phyloP scores from a whole-genome alignment of 2,888 invertebrate genomes.

The Apomyelois bistriatella region DNA sequence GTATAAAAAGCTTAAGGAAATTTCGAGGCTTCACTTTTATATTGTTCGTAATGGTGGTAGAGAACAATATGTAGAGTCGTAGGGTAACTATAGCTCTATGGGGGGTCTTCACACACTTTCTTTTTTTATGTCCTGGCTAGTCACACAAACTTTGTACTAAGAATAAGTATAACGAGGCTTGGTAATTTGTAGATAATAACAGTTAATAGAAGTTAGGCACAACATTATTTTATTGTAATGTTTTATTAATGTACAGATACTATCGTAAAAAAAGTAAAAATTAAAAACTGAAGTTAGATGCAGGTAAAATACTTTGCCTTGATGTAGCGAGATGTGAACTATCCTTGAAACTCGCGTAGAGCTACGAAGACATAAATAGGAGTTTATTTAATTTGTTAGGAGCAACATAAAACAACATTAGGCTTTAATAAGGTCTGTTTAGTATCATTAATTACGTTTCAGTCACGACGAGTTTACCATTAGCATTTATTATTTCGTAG shows the following conservation, averaged over 20 bases:
- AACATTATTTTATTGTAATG: too few species aligned
- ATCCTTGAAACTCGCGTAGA: conserved; percentile 12
- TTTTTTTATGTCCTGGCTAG: too few species aligned
- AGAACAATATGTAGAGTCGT: too few species aligned
- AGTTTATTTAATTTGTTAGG: conserved; percentile 48
- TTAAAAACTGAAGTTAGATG: not conserved
- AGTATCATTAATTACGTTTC: conserved; percentile 58
- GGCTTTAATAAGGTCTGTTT: conserved; percentile 53
- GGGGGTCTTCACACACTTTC: too few species aligned
- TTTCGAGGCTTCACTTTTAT: not conserved
- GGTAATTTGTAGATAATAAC: too few species aligned
- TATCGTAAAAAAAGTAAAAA: too few species aligned
- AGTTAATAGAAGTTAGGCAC: too few species aligned
- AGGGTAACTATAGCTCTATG: too few species aligned
- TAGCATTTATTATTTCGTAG: conserved; percentile 51
- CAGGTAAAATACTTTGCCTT: not conserved
- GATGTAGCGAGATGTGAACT: not conserved
- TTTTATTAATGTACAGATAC: too few species aligned
- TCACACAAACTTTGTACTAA: too few species aligned
- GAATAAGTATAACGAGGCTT: too few species aligned
- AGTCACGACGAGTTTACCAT: conserved; percentile 43
- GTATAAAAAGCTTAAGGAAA: conserved; percentile 41
- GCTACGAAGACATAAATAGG: conserved; percentile 27
- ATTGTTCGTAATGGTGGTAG: not conserved
- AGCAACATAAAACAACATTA: conserved; percentile 48